Evolutionary conservation across 2,797 vertebrate species (phyloP).

Genomic region (Typhlichthys subterraneus): DNA sequence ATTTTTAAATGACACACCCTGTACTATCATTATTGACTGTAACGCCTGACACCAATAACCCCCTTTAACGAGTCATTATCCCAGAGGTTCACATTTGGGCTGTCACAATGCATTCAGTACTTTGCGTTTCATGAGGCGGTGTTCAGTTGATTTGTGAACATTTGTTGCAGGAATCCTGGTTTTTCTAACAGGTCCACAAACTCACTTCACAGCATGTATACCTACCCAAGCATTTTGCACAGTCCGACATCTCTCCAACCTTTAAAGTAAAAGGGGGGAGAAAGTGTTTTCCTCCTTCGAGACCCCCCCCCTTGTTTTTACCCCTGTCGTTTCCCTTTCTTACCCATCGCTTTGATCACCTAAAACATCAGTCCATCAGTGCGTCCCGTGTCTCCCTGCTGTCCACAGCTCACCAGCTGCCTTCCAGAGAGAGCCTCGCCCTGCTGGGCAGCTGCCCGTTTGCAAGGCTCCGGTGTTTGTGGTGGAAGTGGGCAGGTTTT

Average conservation of each 20-base stretch:
- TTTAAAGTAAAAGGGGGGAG: slow-evolving; percentile 43
- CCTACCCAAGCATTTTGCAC: slow-evolving; percentile 39
- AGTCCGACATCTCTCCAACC: slow-evolving; percentile 68
- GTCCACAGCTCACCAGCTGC: slow-evolving; percentile 64
- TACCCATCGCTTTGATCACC: slow-evolving; percentile 72
- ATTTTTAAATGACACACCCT: too few relatives aligned
- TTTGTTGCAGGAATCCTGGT: too few relatives aligned
- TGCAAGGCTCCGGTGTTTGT: slow-evolving; percentile 62
- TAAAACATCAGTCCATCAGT: slow-evolving; percentile 75
- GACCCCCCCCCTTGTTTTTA: slow-evolving; percentile 56
- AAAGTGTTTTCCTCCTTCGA: slow-evolving; percentile 55
- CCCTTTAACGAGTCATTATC: too few relatives aligned
- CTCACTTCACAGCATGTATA: slow-evolving; percentile 21
- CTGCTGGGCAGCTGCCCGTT: slow-evolving; percentile 62
- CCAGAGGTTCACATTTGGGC: too few relatives aligned
- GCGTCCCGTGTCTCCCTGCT: slow-evolving; percentile 68
- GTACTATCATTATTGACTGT: too few relatives aligned
- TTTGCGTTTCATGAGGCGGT: too few relatives aligned
- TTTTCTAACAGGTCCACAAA: too few relatives aligned
- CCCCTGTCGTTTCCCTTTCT: slow-evolving; percentile 70
- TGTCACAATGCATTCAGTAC: too few relatives aligned
- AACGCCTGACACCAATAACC: too few relatives aligned
- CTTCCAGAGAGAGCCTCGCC: slow-evolving; percentile 71
- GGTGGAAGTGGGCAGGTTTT: slow-evolving; percentile 62
- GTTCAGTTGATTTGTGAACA: too few relatives aligned